These are phyloP conservation scores for Acanthoscelides obtectus DNA, from an alignment of 2,888 invertebrate genomes.

Conservation along the genomic window DNA sequence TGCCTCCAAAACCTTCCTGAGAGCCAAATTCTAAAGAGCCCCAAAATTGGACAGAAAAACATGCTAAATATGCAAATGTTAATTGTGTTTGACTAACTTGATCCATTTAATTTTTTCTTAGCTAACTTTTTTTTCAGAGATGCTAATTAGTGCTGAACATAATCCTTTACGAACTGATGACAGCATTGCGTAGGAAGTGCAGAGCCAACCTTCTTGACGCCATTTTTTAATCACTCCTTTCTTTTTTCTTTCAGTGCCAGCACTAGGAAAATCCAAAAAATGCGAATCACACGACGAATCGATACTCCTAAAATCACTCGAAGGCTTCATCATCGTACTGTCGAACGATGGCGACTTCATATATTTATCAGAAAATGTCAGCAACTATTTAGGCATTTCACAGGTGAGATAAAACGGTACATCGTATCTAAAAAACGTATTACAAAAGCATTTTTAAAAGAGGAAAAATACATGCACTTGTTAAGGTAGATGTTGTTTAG, in stretches of 20 bases:
- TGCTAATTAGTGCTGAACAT: too few relatives aligned
- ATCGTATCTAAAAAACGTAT: not conserved
- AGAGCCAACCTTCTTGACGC: too few relatives aligned
- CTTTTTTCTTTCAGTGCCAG: conserved; percentile 49
- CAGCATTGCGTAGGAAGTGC: too few relatives aligned
- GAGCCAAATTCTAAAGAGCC: too few relatives aligned
- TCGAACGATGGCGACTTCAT: conserved; percentile 89
- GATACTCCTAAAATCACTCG: conserved; percentile 64
- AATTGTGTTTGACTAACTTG: too few relatives aligned
- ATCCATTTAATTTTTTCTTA: too few relatives aligned
- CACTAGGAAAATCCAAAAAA: conserved; percentile 42
- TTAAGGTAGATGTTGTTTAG: too few relatives aligned
- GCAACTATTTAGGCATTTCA: conserved; percentile 83
- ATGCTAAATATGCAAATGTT: too few relatives aligned
- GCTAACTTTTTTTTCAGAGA: not conserved
- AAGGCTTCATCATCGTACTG: conserved; percentile 85
- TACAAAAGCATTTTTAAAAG: not conserved
- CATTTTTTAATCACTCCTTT: conserved; percentile 17
- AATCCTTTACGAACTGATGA: too few relatives aligned
- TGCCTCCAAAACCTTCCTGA: too few relatives aligned
- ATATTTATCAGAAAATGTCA: conserved; percentile 88
- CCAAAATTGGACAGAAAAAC: too few relatives aligned
- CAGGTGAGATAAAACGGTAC: conserved; percentile 61
- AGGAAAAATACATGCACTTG: too few relatives aligned
- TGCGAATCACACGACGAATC: conserved; percentile 8